A percentile compares a stretch with the other conserved stretches of the same genome.
Conservation (phyloP, 1,140 invertebrate species). For the Helicoverpa armigera region DNA sequence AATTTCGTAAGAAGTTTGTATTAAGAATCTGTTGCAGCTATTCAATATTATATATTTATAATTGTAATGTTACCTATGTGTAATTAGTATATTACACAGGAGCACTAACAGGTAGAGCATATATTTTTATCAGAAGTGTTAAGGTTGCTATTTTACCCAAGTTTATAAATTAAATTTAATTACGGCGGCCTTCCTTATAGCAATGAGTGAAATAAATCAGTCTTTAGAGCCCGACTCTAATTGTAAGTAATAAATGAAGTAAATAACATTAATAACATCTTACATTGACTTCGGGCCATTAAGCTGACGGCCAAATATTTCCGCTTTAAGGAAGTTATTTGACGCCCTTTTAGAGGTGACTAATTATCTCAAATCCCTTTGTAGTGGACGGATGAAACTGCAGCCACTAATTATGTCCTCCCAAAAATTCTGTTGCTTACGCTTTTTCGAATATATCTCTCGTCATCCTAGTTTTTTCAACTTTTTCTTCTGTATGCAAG, state of each 20-base stretch:
- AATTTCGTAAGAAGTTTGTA: neutral
- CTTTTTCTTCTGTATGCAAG: neutral
- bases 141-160: neutral
- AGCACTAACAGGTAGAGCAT: no score
- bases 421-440: neutral
- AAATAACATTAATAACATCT: conserved; percentile 7
- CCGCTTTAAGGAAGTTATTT: neutral
- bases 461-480: neutral
- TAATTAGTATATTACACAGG: no score
- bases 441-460: conserved; percentile 6
- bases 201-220: conserved; percentile 8
- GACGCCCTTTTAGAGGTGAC: conserved; percentile 28
- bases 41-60: no score
- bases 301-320: conserved; percentile 20
- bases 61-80: no score
- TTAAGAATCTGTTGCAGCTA: neutral
- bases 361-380: conserved; percentile 44
- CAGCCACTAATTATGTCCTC: conserved; percentile 39
- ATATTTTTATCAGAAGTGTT: neutral
- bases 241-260: conserved; percentile 24
- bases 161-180: conserved; percentile 32
- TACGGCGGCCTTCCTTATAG: conserved; percentile 15
- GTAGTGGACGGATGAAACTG: conserved; percentile 30
- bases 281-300: conserved; percentile 7
- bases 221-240: neutral